Base-by-base conservation (phyloP, 53 echinoderm and acorn worm species). In the Mesocentrotus franciscanus region DNA sequence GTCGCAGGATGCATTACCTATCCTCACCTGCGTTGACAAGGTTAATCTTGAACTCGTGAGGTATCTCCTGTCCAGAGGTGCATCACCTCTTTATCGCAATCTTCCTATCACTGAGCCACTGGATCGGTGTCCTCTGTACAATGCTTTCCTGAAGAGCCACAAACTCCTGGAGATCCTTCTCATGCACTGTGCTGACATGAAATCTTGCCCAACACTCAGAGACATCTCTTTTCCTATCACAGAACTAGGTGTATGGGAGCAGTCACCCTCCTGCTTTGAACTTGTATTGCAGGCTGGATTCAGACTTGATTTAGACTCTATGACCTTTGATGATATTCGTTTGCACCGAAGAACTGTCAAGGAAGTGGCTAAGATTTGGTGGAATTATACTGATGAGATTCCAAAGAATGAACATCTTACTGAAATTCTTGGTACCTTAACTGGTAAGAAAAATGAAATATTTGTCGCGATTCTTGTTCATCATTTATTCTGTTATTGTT, bases 201-300 rank as follows among this genome's bases (percentile, higher is more conserved):
- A 56, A 87, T 56, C 87, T 57, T 87, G 87, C 87, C 87, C 87
- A 11, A 26, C 87, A 0, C 87, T 87, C 58, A 87, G 58, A 87
- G 29, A 87, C 87, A 26, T 87, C 57, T 58, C 57, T 58, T 87
- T 87, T 59, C 87, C 87, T 27, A 87, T 58, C 56, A 58, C 10
- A 29, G 87, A 59, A 26, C 58, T 58, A 0, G 58, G 58, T 57
- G 92, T 92, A 3, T 92, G 92, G 92, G 27, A 74, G 56, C 71
- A 56, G 42, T 2, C 92, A 8, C 71, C 68, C 3, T 26, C 42
- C 33, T 74, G 71, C 74, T 92, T 92, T 92, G 74, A 74, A 56
- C n/a, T 74, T 16, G 27, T 92, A 56, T 56, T 92, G 42, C 74
- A n/a, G 49, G 92, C 92, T 71, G 92, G 92, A 92, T 92, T 92